Conservation (phyloP, 1,140 invertebrate genomes). For the Centruroides sculpturatus region DNA sequence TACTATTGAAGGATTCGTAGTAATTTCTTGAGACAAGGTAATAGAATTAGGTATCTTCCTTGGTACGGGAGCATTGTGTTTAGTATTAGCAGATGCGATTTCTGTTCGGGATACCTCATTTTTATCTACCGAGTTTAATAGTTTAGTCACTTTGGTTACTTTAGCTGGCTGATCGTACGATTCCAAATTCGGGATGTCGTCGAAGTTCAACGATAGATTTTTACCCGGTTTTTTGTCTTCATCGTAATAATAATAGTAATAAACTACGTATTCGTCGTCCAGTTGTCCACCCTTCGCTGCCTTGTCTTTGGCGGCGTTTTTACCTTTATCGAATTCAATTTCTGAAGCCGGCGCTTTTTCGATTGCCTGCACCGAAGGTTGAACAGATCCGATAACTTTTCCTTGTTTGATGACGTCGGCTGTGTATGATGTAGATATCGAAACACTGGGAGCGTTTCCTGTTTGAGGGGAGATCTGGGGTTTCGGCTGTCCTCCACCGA, state of each 20-base stretch:
- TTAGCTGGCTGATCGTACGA: neutral
- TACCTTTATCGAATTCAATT: slow-evolving; percentile 3
- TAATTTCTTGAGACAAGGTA: neutral
- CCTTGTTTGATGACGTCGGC: neutral
- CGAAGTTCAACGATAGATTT: slow-evolving; percentile 1
- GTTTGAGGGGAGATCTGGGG: neutral
- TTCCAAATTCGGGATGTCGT: slow-evolving; percentile 4
- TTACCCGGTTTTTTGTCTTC: neutral
- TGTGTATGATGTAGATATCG: neutral
- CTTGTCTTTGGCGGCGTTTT: neutral
- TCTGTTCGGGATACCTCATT: neutral
- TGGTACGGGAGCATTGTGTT: neutral
- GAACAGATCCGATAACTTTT: neutral
- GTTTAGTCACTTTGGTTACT: neutral
- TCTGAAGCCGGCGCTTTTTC: slow-evolving; percentile 1
- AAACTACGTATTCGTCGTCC: slow-evolving; percentile 1
- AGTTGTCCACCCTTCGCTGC: neutral
- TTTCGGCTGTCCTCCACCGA: neutral
- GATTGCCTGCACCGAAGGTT: neutral
- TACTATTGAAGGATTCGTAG: too few species aligned
- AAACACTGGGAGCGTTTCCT: neutral
- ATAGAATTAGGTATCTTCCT: neutral
- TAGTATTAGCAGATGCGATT: neutral
- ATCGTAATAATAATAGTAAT: slow-evolving; percentile 3
- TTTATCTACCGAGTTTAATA: neutral